A percentile compares a stretch with the other conserved stretches of the same genome.
These are phyloP conservation scores for Patiria miniata DNA, from an alignment of 35 echinoderm and acorn worm species.

Conservation along the genomic window DNA sequence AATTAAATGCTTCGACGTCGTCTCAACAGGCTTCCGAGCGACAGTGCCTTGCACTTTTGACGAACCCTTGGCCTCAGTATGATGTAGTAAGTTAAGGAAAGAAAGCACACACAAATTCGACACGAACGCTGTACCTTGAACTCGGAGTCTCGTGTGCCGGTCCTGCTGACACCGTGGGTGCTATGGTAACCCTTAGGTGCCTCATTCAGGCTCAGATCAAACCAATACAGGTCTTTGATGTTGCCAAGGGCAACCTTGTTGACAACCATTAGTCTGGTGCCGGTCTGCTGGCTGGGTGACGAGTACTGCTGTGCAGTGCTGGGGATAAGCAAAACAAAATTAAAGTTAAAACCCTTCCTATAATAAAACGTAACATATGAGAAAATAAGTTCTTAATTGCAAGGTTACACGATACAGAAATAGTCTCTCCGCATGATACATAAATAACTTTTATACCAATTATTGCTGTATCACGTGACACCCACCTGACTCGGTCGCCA, in stretches of 20 bases:
- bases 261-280: slow-evolving; percentile 64
- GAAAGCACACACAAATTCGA: too few relatives aligned
- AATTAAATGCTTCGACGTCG: too few relatives aligned
- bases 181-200: slow-evolving; percentile 60
- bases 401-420: background rate
- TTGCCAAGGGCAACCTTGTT: slow-evolving; percentile 54
- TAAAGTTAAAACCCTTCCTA: too few relatives aligned
- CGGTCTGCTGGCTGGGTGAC: slow-evolving; percentile 16
- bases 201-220: slow-evolving; percentile 24
- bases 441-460: too few relatives aligned
- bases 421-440: background rate
- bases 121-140: slow-evolving; percentile 28
- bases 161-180: slow-evolving; percentile 47
- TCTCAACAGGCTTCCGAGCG: too few relatives aligned
- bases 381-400: too few relatives aligned
- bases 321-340: background rate
- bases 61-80: too few relatives aligned
- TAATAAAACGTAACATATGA: too few relatives aligned
- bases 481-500: slow-evolving; percentile 61
- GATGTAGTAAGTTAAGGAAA: too few relatives aligned
- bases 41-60: too few relatives aligned
- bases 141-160: slow-evolving; percentile 32
- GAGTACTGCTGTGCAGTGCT: slow-evolving; percentile 57
- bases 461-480: too few relatives aligned
- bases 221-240: slow-evolving; percentile 44